These are phyloP conservation scores for Diarsia rubi DNA, from an alignment of 2,888 invertebrate genomes.

Conservation along the genomic window DNA sequence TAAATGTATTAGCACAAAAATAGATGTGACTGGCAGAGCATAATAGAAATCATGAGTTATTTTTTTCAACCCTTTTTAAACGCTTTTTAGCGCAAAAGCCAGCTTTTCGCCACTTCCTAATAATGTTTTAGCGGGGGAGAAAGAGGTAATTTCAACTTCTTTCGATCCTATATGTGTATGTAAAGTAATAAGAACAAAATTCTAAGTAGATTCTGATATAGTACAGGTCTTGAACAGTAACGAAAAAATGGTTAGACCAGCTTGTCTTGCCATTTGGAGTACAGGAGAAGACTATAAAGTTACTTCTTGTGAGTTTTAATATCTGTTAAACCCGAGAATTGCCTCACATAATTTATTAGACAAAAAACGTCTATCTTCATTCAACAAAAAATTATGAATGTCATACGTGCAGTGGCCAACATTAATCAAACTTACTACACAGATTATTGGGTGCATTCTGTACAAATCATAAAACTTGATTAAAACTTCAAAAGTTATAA, in stretches of 20 bases:
- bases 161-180: not conserved
- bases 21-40: not conserved
- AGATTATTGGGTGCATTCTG: slow-evolving; percentile 84
- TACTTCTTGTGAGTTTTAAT: not conserved
- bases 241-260: not conserved
- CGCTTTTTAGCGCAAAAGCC: not conserved
- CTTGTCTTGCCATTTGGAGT: not conserved
- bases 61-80: not conserved
- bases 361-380: too few species aligned
- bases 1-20: too few species aligned
- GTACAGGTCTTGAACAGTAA: not conserved
- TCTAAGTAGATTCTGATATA: not conserved
- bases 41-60: not conserved
- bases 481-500: slow-evolving; percentile 85
- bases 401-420: slow-evolving; percentile 27
- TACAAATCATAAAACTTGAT: slow-evolving; percentile 88
- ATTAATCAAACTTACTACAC: slow-evolving; percentile 65
- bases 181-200: not conserved
- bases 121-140: not conserved
- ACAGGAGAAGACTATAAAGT: not conserved
- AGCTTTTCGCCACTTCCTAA: not conserved
- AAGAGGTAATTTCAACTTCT: not conserved
- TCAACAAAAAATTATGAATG: not conserved
- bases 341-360: too few species aligned
- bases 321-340: not conserved